A percentile compares a stretch with the other conserved stretches of the same genome.
These are phyloP conservation scores for Leptinotarsa lineolata DNA, from an alignment of 1,140 invertebrate genomes.

Conservation along the genomic window DNA sequence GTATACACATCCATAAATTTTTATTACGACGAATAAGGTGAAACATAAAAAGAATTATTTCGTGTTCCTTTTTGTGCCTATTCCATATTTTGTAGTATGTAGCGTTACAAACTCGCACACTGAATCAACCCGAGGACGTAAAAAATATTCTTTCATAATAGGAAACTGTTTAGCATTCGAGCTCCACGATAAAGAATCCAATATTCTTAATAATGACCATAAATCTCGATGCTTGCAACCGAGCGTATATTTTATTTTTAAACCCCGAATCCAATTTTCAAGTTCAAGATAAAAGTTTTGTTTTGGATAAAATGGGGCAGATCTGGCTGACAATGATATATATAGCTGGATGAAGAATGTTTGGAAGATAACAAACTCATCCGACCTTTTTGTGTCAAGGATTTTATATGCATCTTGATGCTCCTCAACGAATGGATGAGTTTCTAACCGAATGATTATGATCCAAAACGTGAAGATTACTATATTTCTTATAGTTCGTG, in stretches of 20 bases:
- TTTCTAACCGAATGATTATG: no score
- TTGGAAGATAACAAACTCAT: background rate
- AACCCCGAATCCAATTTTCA: conserved; percentile 14
- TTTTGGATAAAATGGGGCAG: background rate
- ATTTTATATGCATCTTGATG: no score
- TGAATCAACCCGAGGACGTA: conserved; percentile 12
- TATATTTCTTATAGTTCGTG: no score
- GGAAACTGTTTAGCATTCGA: conserved; percentile 13
- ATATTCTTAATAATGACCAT: conserved; percentile 18
- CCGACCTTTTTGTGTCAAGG: background rate
- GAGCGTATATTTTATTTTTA: conserved; percentile 15
- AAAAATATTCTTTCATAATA: conserved; percentile 11
- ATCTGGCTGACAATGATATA: background rate
- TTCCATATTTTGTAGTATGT: conserved; percentile 17
- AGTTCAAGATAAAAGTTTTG: conserved; percentile 16
- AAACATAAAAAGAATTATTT: conserved; percentile 19
- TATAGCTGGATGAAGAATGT: background rate
- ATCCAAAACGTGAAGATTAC: no score
- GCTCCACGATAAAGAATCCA: conserved; percentile 6
- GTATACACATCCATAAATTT: conserved; percentile 23
- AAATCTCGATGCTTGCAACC: conserved; percentile 7
- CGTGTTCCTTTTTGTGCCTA: conserved; percentile 15
- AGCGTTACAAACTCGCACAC: conserved; percentile 12
- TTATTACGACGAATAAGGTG: conserved; percentile 24
- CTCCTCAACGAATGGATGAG: no score